These are phyloP conservation scores for Rhinophrynus dorsalis DNA, from an alignment of 2,797 vertebrate genomes.

Conservation along the genomic window DNA sequence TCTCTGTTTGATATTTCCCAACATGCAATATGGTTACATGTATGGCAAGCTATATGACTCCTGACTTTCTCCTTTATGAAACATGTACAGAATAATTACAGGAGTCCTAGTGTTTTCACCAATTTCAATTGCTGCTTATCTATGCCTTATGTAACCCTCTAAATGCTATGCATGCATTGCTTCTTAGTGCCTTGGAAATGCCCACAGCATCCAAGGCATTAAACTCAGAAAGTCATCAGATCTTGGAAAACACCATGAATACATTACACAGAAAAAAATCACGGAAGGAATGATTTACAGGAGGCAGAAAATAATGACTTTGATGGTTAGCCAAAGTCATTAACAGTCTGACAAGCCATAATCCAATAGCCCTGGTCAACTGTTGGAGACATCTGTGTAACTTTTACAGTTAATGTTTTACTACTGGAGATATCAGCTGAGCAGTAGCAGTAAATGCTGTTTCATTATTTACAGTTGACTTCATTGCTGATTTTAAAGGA, in stretches of 20 bases:
- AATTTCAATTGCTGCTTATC: too few species aligned
- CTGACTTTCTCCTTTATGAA: too few species aligned
- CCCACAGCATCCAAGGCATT: too few species aligned
- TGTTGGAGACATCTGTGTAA: conserved; percentile 78
- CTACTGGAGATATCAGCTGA: conserved; percentile 67
- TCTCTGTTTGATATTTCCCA: too few species aligned
- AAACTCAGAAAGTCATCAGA: conserved; percentile 81
- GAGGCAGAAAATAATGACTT: conserved; percentile 78
- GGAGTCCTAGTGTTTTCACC: too few species aligned
- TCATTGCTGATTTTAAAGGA: conserved; percentile 47
- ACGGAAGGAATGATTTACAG: conserved; percentile 71
- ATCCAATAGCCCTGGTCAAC: conserved; percentile 79
- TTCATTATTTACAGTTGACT: conserved; percentile 65
- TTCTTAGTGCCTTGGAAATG: too few species aligned
- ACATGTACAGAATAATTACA: too few species aligned
- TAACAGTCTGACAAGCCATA: conserved; percentile 80
- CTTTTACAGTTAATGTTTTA: conserved; percentile 74
- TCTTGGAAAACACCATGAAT: conserved; percentile 82
- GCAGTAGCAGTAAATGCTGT: conserved; percentile 64
- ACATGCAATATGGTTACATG: too few species aligned
- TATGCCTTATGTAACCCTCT: too few species aligned
- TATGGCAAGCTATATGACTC: too few species aligned
- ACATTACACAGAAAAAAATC: conserved; percentile 75
- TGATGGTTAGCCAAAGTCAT: conserved; percentile 81
- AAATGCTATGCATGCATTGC: too few species aligned